Percentiles rank a stretch among this genome's conserved stretches.
phyloP scores from a whole-genome alignment of 2,797 vertebrate species.

The Enteromius viviparus region DNA sequence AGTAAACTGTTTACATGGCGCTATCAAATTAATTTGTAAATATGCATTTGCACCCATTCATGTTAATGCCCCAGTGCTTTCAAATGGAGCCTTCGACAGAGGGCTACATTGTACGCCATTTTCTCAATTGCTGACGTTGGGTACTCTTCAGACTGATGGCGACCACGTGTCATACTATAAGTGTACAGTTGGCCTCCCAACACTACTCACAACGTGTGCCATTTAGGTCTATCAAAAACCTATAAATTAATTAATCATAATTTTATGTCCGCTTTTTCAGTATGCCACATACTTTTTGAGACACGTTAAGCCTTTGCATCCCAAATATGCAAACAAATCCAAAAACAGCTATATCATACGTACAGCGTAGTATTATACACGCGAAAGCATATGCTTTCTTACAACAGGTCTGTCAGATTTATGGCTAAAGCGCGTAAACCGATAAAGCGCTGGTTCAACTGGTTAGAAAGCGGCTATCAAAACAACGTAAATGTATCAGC shows the following conservation, averaged over 20 bases:
- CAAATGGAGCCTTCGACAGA: constrained; percentile 33
- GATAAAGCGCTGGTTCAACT: background rate
- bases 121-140: constrained; percentile 72
- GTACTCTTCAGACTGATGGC: constrained; percentile 63
- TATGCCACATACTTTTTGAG: background rate
- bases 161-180: constrained; percentile 69
- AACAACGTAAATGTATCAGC: background rate
- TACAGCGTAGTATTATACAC: background rate
- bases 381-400: background rate
- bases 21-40: background rate
- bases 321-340: background rate
- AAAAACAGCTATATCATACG: background rate
- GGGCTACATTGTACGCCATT: constrained; percentile 69
- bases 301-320: background rate
- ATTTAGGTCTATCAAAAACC: background rate
- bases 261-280: background rate
- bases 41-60: constrained; percentile 6
- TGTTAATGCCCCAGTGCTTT: constrained; percentile 14
- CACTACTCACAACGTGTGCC: background rate
- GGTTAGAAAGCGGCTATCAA: background rate
- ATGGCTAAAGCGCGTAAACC: background rate
- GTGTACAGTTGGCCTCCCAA: constrained; percentile 2
- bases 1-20: background rate
- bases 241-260: background rate
- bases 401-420: background rate